Evolutionary conservation across 2,888 invertebrate species (phyloP), one percentile per base, ranked within the genome.

Genomic region (Anodontia alba): DNA sequence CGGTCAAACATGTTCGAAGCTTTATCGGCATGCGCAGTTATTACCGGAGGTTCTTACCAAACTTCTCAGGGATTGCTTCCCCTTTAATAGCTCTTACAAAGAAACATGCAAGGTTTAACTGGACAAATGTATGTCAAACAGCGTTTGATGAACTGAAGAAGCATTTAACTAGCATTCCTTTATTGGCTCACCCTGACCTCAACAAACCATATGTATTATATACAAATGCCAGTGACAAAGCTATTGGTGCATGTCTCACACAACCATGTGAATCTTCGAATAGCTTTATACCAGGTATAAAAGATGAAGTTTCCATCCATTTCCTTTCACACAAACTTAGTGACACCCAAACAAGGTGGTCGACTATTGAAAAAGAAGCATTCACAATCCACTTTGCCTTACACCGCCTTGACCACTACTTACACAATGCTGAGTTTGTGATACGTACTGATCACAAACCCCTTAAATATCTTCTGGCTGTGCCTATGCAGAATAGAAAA

Each of bases 401-500:
- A 1, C 77, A 74, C 1, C 77, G 70, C 51, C 23, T 77, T 17
- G 76, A 81, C n/a, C 42, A 76, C 1, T 62, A 62, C 23, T 72
- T 54, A 51, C 49, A 46, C n/a, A 46, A 70, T 70, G 23, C 70
- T 29, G 31, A 31, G 49, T 70, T 70, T 46, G 49, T 49, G 29
- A 31, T 80, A 3, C 76, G 72, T 29, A 80, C 78, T 17, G 76
- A 82, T 36, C 80, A 83, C 54, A 73, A 67, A 49, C 78, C 80
- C 12, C 29, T 84, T 1, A 78, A 81, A 20, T 78, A 78, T 20
- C 33, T 78, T 2, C 42, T 81, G 20, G 76, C 78, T 7, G 73
- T 79, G 0, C 83, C 81, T 0, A 81, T 83, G 73, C 74, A 81
- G 54, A 83, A 83, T 20, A 79, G 54, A 23, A 83, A 81, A 38